Evolutionary conservation across 2,888 invertebrate species (phyloP).

Genomic region (Papilio elwesi): DNA sequence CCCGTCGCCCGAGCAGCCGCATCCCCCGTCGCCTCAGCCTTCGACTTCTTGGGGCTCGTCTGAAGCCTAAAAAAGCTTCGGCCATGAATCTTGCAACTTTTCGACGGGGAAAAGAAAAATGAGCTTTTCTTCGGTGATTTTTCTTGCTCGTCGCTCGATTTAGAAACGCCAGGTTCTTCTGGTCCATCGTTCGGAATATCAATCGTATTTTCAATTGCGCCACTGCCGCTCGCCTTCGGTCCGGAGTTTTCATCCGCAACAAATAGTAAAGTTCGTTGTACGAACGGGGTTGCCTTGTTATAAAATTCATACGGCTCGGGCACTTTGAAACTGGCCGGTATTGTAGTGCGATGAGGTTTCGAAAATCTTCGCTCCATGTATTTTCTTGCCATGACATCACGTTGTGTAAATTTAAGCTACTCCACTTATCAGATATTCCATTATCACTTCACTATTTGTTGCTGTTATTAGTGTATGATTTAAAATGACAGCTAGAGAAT

Average conservation of each 20-base stretch:
- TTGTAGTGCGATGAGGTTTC: conserved; percentile 76
- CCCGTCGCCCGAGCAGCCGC: conserved; percentile 52
- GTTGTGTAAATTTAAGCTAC: conserved; percentile 24
- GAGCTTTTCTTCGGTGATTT: conserved; percentile 81
- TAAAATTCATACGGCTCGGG: conserved; percentile 80
- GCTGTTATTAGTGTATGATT: background rate
- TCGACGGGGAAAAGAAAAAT: conserved; percentile 82
- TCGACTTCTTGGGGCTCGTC: conserved; percentile 81
- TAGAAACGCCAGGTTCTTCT: conserved; percentile 64
- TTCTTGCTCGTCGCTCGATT: conserved; percentile 73
- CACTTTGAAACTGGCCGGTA: conserved; percentile 77
- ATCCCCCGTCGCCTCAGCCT: conserved; percentile 62
- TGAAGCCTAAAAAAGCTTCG: conserved; percentile 81
- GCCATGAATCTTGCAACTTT: conserved; percentile 80
- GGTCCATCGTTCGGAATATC: conserved; percentile 52
- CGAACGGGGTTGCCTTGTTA: conserved; percentile 81
- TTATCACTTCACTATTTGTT: conserved; percentile 10
- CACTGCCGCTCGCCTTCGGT: conserved; percentile 63
- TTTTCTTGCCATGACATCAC: conserved; percentile 79
- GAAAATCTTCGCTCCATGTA: conserved; percentile 82
- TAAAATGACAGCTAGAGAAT: background rate
- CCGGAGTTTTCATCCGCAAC: conserved; percentile 78
- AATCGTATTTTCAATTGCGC: conserved; percentile 50
- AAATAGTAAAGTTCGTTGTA: conserved; percentile 77
- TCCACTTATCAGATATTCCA: background rate